A percentile compares a stretch with the other conserved stretches of the same genome.
Conservation (phyloP, 37 sponge, comb jelly and placozoan genomes). For the Oopsacas minuta region DNA sequence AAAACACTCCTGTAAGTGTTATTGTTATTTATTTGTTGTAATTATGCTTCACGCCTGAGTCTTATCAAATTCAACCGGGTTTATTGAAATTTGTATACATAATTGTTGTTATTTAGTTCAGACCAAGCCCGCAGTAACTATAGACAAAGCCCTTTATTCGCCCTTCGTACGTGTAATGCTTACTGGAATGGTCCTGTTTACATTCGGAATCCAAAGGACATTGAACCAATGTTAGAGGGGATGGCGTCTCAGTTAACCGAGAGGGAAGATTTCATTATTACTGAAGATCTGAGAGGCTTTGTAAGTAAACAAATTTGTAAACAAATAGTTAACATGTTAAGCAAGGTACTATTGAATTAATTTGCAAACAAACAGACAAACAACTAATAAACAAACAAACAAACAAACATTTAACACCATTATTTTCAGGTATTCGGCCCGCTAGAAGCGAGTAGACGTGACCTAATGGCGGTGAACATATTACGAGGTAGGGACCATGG, state of each 20-base stretch:
- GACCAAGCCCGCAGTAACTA: neutral
- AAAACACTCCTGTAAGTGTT: too few relatives aligned
- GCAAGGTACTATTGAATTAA: too few relatives aligned
- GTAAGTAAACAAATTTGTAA: neutral
- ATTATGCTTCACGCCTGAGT: too few relatives aligned
- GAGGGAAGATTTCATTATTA: constrained; percentile 79
- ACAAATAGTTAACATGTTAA: too few relatives aligned
- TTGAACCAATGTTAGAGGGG: constrained; percentile 61
- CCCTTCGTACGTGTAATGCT: constrained; percentile 76
- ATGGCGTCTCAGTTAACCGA: constrained; percentile 63
- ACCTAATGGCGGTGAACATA: constrained; percentile 84
- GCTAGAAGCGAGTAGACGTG: constrained; percentile 74
- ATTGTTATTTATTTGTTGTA: neutral
- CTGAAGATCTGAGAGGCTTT: constrained; percentile 69
- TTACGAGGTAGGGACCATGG: constrained; percentile 91
- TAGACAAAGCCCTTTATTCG: neutral
- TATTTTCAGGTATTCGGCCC: constrained; percentile 69
- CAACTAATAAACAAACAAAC: too few relatives aligned
- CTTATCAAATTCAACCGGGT: too few relatives aligned
- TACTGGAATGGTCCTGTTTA: constrained; percentile 74
- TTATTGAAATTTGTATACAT: too few relatives aligned
- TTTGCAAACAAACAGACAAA: too few relatives aligned
- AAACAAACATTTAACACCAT: too few relatives aligned
- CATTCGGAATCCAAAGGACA: constrained; percentile 33
- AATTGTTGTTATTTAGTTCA: neutral